Evolutionary conservation across 2,888 invertebrate genomes (phyloP), one percentile per base, ranked within the genome.

Genomic region (Periphyllus acericola): DNA sequence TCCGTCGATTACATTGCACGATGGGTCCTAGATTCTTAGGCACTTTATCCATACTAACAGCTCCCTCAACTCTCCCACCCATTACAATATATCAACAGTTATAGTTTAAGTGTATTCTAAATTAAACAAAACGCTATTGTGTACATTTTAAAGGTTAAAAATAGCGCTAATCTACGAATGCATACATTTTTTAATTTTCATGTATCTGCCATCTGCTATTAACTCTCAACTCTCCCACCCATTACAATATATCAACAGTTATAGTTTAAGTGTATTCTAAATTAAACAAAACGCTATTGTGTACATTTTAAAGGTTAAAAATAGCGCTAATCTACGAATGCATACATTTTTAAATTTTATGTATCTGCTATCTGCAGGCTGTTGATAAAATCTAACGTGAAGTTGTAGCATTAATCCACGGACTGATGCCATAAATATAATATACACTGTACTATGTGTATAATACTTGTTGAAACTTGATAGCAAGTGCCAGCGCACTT

Each of bases 101-200:
- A 25, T 21, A 34, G 55, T 55, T 79, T 3, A 55, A 46, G 25
- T 32, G 11, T 36, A 80, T 36, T 36, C 0, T 17, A n/a, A 78
- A 80, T 36, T 60, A 36, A 80, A 80, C n/a, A n/a, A 60, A 66
- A 36, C 36, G 4, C 8, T 80, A 80, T 60, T 19, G 14, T 79
- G 11, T 1, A 14, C 3, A 14, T 11, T 79, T 79, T 32, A 78
- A 60, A 79, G 34, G 6, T 34, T 60, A 79, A 60, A 34, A 55
- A n/a, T 1, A 60, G 34, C 25, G 25, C 34, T 79, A 34, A 78
- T 52, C 32, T 55, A 32, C 55, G 78, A 46, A 46, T 46, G 46
- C 11, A 14, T 14, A 14, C 46, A 46, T 46, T 1, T 9, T 1
- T 14, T 1, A 46, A 11, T 17, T 52, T 52, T n/a, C 21, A 60